Conservation (phyloP, 1,140 invertebrate genomes). For the Augochlora pura region DNA sequence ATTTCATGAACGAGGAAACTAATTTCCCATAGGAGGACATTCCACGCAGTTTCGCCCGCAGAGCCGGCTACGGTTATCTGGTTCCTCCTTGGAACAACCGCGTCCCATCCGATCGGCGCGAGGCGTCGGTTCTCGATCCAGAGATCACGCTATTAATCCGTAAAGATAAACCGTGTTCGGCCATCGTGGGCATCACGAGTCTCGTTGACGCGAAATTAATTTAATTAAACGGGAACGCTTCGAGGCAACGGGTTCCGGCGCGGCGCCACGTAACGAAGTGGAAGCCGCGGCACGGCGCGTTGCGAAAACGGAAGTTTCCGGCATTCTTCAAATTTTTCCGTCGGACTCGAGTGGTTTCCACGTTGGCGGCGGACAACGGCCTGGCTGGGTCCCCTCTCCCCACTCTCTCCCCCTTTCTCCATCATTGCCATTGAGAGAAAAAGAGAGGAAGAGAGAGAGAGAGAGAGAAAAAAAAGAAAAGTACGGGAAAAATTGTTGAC, state of each 20-base stretch:
- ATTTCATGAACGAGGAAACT: too few relatives aligned
- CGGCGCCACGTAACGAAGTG: neutral
- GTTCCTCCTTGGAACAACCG: neutral
- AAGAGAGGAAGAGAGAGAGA: neutral
- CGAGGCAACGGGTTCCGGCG: neutral
- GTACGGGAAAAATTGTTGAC: neutral
- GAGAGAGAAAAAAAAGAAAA: neutral
- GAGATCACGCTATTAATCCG: neutral
- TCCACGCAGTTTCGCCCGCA: neutral
- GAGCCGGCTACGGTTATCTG: neutral
- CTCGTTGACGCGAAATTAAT: constrained; percentile 9
- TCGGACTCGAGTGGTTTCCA: neutral
- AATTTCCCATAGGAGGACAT: too few relatives aligned
- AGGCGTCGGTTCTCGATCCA: neutral
- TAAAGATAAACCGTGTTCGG: neutral
- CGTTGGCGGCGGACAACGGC: neutral
- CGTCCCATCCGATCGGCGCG: neutral
- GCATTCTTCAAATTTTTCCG: constrained; percentile 5
- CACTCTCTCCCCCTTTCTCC: too few relatives aligned
- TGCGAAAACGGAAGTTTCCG: neutral
- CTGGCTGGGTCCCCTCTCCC: too few relatives aligned
- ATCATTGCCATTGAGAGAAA: too few relatives aligned
- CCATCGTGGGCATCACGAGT: neutral
- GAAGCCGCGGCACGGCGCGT: neutral
- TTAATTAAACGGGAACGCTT: constrained; percentile 20